Conservation (phyloP, 2,888 invertebrate species). For the Drosophila colorata region DNA sequence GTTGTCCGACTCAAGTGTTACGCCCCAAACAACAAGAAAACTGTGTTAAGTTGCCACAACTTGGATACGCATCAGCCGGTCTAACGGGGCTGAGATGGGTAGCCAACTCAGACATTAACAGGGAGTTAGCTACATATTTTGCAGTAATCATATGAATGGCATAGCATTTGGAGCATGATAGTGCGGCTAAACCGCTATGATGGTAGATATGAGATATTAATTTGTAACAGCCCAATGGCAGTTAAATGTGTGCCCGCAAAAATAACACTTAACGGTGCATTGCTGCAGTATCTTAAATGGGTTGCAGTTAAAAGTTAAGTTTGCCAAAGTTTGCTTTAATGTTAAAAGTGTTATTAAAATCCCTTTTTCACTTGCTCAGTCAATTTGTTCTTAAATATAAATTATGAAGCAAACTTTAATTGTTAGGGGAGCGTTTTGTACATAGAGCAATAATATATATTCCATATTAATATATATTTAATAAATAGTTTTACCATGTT, state of each 20-base stretch:
- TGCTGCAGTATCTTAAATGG: not conserved
- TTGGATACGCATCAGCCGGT: constrained; percentile 18
- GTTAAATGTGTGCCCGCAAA: constrained; percentile 13
- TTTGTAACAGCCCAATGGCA: constrained; percentile 21
- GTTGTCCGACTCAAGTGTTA: constrained; percentile 62
- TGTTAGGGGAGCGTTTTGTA: not conserved
- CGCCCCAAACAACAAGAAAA: constrained; percentile 53
- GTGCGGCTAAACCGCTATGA: constrained; percentile 22
- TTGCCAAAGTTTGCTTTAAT: not conserved
- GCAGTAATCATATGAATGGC: constrained; percentile 63
- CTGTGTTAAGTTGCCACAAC: constrained; percentile 67
- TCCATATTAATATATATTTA: no score
- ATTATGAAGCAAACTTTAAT: not conserved
- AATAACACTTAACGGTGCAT: constrained; percentile 15
- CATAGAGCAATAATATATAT: no score
- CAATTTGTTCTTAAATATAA: not conserved
- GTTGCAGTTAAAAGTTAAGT: not conserved
- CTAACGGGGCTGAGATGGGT: not conserved
- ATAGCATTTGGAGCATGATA: constrained; percentile 50
- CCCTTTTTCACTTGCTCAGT: not conserved
- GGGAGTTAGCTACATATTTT: constrained; percentile 44
- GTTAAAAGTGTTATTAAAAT: constrained; percentile 2
- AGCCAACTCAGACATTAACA: constrained; percentile 20
- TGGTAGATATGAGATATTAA: constrained; percentile 30
- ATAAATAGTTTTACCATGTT: no score